These are phyloP conservation scores for Chamaea fasciata DNA, from an alignment of 2,113 vertebrate species.

Conservation along the genomic window DNA sequence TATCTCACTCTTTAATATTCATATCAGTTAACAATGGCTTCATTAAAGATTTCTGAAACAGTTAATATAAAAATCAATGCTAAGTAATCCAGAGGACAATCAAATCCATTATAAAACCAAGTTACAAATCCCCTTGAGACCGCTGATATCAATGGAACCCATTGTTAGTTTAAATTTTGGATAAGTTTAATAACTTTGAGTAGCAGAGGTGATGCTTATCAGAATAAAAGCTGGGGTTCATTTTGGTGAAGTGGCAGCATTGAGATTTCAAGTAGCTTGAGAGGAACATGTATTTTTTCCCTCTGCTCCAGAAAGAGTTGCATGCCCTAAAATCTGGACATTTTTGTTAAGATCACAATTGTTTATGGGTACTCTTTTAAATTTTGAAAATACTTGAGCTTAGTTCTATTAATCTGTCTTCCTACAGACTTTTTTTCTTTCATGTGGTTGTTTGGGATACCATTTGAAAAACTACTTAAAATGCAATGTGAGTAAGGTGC, in stretches of 20 bases:
- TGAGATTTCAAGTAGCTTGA: not conserved
- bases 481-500: not conserved
- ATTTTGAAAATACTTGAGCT: not conserved
- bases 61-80: not conserved
- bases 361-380: not conserved
- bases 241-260: not conserved
- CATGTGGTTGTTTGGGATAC: not conserved
- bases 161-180: not conserved
- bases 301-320: not conserved
- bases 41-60: not conserved
- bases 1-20: not conserved
- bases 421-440: not conserved
- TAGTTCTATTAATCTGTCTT: not conserved
- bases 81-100: not conserved
- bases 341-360: not conserved
- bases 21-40: not conserved
- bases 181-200: not conserved
- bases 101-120: not conserved
- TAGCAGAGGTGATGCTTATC: not conserved
- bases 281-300: not conserved
- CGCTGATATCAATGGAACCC: not conserved
- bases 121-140: not conserved
- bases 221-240: not conserved
- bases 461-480: slow-evolving; percentile 8
- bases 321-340: not conserved